Base-by-base conservation (phyloP, 2,888 invertebrate genomes). In the Microchrysa polita region DNA sequence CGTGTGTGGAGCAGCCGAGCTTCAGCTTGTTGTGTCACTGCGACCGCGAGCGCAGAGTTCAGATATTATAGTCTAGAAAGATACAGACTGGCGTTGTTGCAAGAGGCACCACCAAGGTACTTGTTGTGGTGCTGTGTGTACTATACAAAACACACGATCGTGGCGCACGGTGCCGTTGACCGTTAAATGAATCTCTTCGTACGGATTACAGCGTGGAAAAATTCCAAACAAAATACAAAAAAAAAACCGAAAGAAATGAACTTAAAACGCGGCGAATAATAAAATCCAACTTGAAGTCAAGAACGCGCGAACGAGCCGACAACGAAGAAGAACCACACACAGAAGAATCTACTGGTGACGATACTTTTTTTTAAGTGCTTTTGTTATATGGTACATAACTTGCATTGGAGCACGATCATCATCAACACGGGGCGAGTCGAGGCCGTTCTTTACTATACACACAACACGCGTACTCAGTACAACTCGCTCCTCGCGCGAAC, bases 101-200 rank as follows among this genome's bases (percentile, higher is more conserved):
- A n/a, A n/a, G n/a, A n/a, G n/a, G n/a, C n/a, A n/a, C n/a, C n/a
- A n/a, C n/a, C 5, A 48, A 12, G 20, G 65, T 22, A 44, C 18
- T 23, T 5, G n/a, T n/a, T n/a, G 40, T 9, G 34, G 16, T 10
- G 48, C 22, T 22, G 4, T 44, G n/a, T n/a, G n/a, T n/a, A n/a
- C n/a, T n/a, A n/a, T n/a, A n/a, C n/a, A n/a, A n/a, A n/a, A n/a
- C n/a, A 44, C 48, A 14, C 65, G 44, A 65, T 65, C 57, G 69
- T n/a, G 40, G n/a, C 34, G 34, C 23, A 57, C 55, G 69, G 42
- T 42, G 69, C 69, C 69, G 69, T 69, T 69, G 69, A 69, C 69
- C 69, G 69, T 69, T 69, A 57, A 42, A 69, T 57, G 69, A 69
- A 69, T 57, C 69, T 69, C 55, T n/a, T n/a, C 20, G 55, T 12